Evolutionary conservation across 2,888 invertebrate species (phyloP).

Genomic region (Pycnomerus fuliginosus): DNA sequence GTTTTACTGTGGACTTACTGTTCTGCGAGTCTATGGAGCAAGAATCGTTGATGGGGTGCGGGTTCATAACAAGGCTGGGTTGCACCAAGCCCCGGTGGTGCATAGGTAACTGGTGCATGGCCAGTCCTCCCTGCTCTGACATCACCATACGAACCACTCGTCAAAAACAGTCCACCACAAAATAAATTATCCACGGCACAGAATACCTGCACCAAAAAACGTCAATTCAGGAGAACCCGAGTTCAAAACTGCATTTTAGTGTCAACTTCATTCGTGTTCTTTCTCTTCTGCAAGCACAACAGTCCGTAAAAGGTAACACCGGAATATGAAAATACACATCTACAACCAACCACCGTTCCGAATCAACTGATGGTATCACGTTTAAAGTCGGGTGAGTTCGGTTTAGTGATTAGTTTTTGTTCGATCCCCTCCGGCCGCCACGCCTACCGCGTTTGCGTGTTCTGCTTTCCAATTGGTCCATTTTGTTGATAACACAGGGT

Average conservation of each 20-base stretch:
- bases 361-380: conserved; percentile 26
- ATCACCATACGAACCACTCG: conserved; percentile 60
- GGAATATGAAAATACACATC: too few species aligned
- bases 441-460: conserved; percentile 36
- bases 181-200: conserved; percentile 11
- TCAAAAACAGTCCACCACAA: conserved; percentile 34
- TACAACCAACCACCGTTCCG: conserved; percentile 21
- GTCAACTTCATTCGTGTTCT: neutral
- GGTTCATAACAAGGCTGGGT: conserved; percentile 64
- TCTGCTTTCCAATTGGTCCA: conserved; percentile 40
- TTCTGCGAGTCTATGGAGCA: conserved; percentile 50
- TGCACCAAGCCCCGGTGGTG: conserved; percentile 60
- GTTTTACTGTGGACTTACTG: conserved; percentile 42
- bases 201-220: conserved; percentile 3
- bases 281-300: neutral
- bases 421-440: conserved; percentile 24
- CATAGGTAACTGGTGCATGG: conserved; percentile 64
- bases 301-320: conserved; percentile 5
- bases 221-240: too few species aligned
- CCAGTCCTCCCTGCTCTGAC: conserved; percentile 66
- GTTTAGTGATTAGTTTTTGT: conserved; percentile 30
- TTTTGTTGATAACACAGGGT: conserved; percentile 37
- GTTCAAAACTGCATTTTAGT: too few species aligned
- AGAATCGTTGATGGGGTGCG: conserved; percentile 47
- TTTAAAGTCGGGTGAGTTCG: conserved; percentile 32